Conservation (phyloP, 2,888 invertebrate species). For the Ornithoptera priamus region DNA sequence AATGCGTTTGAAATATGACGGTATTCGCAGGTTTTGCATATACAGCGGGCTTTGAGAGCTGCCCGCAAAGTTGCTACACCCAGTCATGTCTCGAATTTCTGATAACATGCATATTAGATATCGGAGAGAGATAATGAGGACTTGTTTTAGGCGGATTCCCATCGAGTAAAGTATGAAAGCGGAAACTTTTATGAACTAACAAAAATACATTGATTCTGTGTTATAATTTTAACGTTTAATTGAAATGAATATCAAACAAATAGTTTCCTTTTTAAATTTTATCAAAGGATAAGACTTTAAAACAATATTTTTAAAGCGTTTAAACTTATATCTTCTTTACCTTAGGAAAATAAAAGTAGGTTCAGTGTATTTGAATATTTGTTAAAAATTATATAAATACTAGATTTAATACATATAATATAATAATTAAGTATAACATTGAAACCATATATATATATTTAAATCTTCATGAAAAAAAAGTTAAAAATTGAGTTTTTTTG, state of each 20-base stretch:
- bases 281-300: neutral
- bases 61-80: slow-evolving; percentile 47
- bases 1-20: slow-evolving; percentile 35
- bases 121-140: slow-evolving; percentile 52
- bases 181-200: slow-evolving; percentile 58
- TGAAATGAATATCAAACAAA: neutral
- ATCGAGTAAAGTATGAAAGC: slow-evolving; percentile 57
- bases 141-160: slow-evolving; percentile 42
- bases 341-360: neutral
- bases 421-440: too few relatives aligned
- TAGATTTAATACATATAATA: too few relatives aligned
- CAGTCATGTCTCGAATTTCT: slow-evolving; percentile 60
- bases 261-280: slow-evolving; percentile 5
- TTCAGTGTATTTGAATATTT: too few relatives aligned
- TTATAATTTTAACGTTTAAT: slow-evolving; percentile 22
- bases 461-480: too few relatives aligned
- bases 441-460: too few relatives aligned
- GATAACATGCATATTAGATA: slow-evolving; percentile 63
- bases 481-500: too few relatives aligned
- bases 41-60: slow-evolving; percentile 49
- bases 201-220: slow-evolving; percentile 11
- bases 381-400: too few relatives aligned
- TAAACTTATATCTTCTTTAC: neutral
- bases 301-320: neutral
- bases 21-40: slow-evolving; percentile 54